A percentile compares a stretch with the other conserved stretches of the same genome.
Evolutionary conservation across 2,888 invertebrate genomes (phyloP).

Genomic region (Bhutanitis thaidina): DNA sequence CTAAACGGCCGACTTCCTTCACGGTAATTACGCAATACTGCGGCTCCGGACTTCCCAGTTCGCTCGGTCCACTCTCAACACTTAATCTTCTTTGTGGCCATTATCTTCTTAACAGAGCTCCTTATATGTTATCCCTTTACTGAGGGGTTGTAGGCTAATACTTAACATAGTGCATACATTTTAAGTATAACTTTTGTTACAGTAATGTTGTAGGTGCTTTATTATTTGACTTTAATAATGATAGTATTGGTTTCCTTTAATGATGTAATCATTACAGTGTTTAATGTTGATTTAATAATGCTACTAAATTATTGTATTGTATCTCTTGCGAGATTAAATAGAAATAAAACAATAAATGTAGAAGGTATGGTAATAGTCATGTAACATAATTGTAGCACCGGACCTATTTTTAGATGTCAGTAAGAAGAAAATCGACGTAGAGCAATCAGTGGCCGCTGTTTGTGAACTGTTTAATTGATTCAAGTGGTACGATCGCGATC

Average conservation of each 20-base stretch:
- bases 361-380: too few relatives aligned
- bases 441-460: constrained; percentile 12
- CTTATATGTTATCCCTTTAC: background rate
- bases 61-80: constrained; percentile 32
- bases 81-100: constrained; percentile 43
- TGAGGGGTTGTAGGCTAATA: background rate
- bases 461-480: constrained; percentile 13
- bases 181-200: background rate
- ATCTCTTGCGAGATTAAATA: too few relatives aligned
- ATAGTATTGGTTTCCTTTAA: too few relatives aligned
- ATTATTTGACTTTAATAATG: too few relatives aligned
- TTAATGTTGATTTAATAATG: too few relatives aligned
- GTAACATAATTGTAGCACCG: constrained; percentile 1
- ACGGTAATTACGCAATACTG: constrained; percentile 75
- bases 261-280: too few relatives aligned
- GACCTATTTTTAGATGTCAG: constrained; percentile 9
- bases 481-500: constrained; percentile 11
- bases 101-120: constrained; percentile 22
- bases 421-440: constrained; percentile 10
- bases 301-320: too few relatives aligned
- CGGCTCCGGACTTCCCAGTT: constrained; percentile 58
- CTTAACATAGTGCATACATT: constrained; percentile 4
- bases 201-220: too few relatives aligned
- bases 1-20: constrained; percentile 73
- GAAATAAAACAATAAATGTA: background rate